phyloP scores from a whole-genome alignment of 1,140 invertebrate species.

The Drosophila ficusphila region DNA sequence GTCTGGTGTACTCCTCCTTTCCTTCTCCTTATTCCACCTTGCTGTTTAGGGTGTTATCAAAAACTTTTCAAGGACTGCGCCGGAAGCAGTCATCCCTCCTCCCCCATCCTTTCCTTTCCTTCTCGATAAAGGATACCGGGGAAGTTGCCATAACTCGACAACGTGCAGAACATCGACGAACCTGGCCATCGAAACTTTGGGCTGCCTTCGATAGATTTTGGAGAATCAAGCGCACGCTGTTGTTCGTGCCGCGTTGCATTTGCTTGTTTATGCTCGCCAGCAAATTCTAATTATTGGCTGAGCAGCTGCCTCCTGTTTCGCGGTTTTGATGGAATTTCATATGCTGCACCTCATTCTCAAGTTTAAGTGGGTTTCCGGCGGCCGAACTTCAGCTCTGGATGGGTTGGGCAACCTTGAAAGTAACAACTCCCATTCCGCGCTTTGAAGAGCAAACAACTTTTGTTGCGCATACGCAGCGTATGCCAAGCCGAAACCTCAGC shows the following conservation, averaged over 20 bases:
- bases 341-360: constrained; percentile 45
- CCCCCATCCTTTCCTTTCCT: neutral
- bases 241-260: constrained; percentile 19
- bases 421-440: constrained; percentile 10
- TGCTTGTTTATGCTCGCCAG: constrained; percentile 43
- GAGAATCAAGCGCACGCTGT: constrained; percentile 46
- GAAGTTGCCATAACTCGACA: constrained; percentile 67
- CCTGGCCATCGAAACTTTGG: constrained; percentile 65
- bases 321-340: constrained; percentile 71
- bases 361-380: constrained; percentile 20
- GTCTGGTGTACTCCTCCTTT: constrained; percentile 16
- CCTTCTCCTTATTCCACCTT: constrained; percentile 13
- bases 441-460: constrained; percentile 13
- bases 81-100: constrained; percentile 35
- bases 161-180: constrained; percentile 49
- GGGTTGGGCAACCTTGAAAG: constrained; percentile 13
- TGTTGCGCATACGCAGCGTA: constrained; percentile 54
- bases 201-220: constrained; percentile 50
- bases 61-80: constrained; percentile 78
- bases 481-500: constrained; percentile 41
- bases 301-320: constrained; percentile 49
- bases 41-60: constrained; percentile 62
- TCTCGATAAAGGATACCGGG: constrained; percentile 30
- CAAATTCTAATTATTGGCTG: constrained; percentile 74
- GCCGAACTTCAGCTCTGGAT: constrained; percentile 17